Percentiles rank a stretch among this genome's conserved stretches.
phyloP scores from a whole-genome alignment of 2,888 invertebrate genomes.

The Hipparchia sbordonii region DNA sequence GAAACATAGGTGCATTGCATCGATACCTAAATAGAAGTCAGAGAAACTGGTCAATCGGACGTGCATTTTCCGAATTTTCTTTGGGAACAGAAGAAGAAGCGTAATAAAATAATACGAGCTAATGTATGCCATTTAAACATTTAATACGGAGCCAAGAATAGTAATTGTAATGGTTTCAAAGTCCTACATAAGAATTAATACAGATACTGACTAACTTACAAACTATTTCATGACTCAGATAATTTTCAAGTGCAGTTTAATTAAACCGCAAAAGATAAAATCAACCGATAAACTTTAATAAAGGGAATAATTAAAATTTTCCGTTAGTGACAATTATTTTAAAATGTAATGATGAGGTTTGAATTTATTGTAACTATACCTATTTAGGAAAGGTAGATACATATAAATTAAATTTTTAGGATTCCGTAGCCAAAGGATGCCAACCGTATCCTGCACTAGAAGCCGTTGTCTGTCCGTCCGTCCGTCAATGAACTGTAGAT shows the following conservation, averaged over 20 bases:
- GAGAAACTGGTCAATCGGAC: background rate
- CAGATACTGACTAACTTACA: slow-evolving; percentile 21
- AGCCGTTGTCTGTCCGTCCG: background rate
- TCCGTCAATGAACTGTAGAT: too few relatives aligned
- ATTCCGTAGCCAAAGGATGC: too few relatives aligned
- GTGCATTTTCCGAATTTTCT: background rate
- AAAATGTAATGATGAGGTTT: background rate
- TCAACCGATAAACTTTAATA: background rate
- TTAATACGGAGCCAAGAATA: slow-evolving; percentile 20
- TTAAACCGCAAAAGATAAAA: slow-evolving; percentile 10
- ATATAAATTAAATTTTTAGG: too few relatives aligned
- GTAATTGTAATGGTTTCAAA: slow-evolving; percentile 25
- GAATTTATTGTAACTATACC: too few relatives aligned
- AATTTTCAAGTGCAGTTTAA: slow-evolving; percentile 17
- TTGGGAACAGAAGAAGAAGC: background rate
- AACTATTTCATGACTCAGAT: slow-evolving; percentile 24
- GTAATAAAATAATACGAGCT: background rate
- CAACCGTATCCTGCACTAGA: too few relatives aligned
- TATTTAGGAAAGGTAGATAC: too few relatives aligned
- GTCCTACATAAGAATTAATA: slow-evolving; percentile 23
- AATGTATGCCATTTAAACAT: slow-evolving; percentile 24
- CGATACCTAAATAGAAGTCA: background rate
- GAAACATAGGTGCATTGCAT: background rate
- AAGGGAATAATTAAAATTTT: background rate
- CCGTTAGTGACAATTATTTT: background rate